Base-by-base conservation (phyloP, 2,888 invertebrate species). In the Teleogryllus oceanicus region DNA sequence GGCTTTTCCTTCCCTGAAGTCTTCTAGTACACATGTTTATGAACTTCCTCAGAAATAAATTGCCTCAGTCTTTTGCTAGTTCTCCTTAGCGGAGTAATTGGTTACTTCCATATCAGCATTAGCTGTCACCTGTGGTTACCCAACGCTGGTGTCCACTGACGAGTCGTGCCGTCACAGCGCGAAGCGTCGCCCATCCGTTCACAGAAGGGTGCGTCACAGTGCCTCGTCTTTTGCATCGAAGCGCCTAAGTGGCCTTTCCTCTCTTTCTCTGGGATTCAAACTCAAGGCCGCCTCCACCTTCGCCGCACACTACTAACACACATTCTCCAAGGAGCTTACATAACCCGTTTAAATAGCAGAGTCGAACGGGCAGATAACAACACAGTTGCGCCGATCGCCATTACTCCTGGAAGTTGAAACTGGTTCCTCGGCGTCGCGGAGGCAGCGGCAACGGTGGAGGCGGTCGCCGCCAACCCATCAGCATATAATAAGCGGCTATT, bases 291-390 rank as follows among this genome's bases (percentile, higher is more conserved):
- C 13, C 62, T 5, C 13, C 13, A n/a, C 62, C 62, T 18, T 13
- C n/a, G 62, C 16, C 62, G n/a, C 16, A n/a, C n/a, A 13, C 62
- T 62, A 62, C 62, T 62, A 62, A 62, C 62, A 62, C 62, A 62
- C 62, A 62, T 62, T 62, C 62, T 62, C 62, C 62, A n/a, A 18
- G 62, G 62, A 62, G 62, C 16, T 62, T 62, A 62, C 62, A n/a
- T 62, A 62, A 62, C 62, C n/a, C 62, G 62, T 62, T 62, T 62
- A 62, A 62, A 18, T 18, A n/a, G 16, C 16, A n/a, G n/a, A n/a
- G 62, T 13, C 62, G 62, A 62, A 62, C 62, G 62, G 62, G n/a
- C 62, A 13, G 62, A 62, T 62, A 62, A 62, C n/a, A 62, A 18
- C 37, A 37, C 37, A 37, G 37, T 18, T 13, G n/a, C 62, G 16